These are phyloP conservation scores for Hexactinellida sp. DNA, from an alignment of 37 sponge, comb jelly and placozoan species.

Conservation along the genomic window DNA sequence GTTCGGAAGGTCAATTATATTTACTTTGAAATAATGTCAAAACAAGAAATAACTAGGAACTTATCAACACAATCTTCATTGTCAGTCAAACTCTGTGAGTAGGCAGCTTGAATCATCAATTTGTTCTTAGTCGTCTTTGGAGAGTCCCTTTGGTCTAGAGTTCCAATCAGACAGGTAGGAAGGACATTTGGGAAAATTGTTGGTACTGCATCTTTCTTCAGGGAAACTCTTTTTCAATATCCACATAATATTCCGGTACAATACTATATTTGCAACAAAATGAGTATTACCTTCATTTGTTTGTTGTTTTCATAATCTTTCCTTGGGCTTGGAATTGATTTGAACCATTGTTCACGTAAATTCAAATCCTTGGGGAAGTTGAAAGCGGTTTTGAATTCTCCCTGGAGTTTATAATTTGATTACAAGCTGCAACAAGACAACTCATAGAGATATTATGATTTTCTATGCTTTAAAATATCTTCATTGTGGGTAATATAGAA, in stretches of 20 bases:
- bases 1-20: neutral
- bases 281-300: too few relatives aligned
- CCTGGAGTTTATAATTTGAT: too few relatives aligned
- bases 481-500: too few relatives aligned
- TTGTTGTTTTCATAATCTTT: neutral
- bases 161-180: neutral
- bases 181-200: neutral
- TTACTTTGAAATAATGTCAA: neutral
- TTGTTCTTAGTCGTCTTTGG: neutral
- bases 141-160: neutral
- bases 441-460: too few relatives aligned
- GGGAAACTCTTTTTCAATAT: neutral
- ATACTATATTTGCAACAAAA: too few relatives aligned
- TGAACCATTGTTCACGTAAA: neutral
- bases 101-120: neutral
- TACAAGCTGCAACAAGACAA: too few relatives aligned
- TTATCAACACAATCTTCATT: too few relatives aligned
- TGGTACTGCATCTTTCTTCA: neutral
- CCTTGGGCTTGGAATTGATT: neutral
- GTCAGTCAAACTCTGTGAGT: too few relatives aligned
- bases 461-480: too few relatives aligned
- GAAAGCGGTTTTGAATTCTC: too few relatives aligned
- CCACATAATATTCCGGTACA: too few relatives aligned
- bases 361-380: neutral
- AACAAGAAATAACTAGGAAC: neutral